Percentiles rank a stretch among this genome's conserved stretches.
These are phyloP conservation scores for Mystacornis crossleyi DNA, from an alignment of 2,113 vertebrate species.

Conservation along the genomic window DNA sequence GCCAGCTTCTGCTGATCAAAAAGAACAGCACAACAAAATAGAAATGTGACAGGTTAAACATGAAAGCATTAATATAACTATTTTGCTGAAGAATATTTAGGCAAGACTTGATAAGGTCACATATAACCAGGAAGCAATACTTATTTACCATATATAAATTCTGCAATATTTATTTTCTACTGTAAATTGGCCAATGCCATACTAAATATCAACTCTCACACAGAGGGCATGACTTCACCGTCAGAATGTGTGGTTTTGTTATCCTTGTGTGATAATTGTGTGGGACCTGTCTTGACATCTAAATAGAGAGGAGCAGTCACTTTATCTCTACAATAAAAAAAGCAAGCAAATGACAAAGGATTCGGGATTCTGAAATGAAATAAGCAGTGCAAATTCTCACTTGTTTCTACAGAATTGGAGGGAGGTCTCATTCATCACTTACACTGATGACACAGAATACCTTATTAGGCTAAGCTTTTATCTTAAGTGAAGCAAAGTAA, in stretches of 20 bases:
- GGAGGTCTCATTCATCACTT: neutral
- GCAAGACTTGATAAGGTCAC: neutral
- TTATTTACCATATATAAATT: neutral
- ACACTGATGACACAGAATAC: neutral
- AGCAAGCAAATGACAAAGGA: neutral
- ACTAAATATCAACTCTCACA: neutral
- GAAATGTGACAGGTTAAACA: neutral
- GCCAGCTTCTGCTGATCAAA: neutral
- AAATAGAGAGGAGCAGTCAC: neutral
- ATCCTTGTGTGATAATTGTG: neutral
- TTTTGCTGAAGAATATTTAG: neutral
- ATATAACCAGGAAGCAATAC: neutral
- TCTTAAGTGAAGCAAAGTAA: neutral
- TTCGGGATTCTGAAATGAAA: neutral
- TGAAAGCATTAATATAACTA: neutral
- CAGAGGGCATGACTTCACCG: neutral
- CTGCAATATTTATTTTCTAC: neutral
- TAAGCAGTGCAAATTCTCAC: neutral
- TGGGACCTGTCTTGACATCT: neutral
- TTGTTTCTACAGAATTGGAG: neutral
- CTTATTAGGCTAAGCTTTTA: neutral
- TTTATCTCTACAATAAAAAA: neutral
- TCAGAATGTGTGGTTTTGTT: neutral
- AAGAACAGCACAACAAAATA: neutral
- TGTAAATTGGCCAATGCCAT: neutral